A percentile compares a stretch with the other conserved stretches of the same genome.
phyloP scores from a whole-genome alignment of 2,888 invertebrate species.

The Lysandra coridon region DNA sequence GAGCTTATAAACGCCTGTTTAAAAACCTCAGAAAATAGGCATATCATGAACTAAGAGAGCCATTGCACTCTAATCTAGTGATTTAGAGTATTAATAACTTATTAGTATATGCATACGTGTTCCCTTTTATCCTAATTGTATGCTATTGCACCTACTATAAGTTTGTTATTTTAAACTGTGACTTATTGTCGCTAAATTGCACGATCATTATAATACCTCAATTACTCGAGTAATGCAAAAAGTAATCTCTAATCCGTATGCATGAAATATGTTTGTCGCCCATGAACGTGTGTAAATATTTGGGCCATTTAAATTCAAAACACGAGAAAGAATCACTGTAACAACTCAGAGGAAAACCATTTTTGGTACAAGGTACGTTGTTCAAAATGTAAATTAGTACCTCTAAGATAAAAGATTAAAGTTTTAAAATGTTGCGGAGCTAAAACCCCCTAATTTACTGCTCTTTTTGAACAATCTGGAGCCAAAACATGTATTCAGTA shows the following conservation, averaged over 20 bases:
- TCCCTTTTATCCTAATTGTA: too few relatives aligned
- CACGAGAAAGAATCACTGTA: neutral
- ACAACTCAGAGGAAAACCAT: conserved; percentile 9
- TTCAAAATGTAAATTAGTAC: conserved; percentile 24
- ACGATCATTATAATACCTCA: neutral
- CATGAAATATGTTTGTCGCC: neutral
- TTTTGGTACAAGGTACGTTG: conserved; percentile 10
- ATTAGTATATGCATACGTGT: too few relatives aligned
- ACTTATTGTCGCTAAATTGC: neutral
- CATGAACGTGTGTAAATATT: neutral
- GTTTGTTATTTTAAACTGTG: too few relatives aligned
- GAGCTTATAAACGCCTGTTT: too few relatives aligned
- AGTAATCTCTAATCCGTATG: neutral
- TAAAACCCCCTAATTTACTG: neutral
- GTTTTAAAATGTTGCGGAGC: neutral
- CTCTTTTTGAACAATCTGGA: neutral
- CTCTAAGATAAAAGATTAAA: conserved; percentile 22
- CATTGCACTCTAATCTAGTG: too few relatives aligned
- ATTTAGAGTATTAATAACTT: too few relatives aligned
- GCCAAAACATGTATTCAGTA: neutral
- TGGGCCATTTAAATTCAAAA: conserved; percentile 10
- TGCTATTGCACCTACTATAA: neutral
- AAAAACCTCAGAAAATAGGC: too few relatives aligned
- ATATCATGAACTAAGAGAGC: too few relatives aligned
- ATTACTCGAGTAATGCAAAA: neutral